Conservation (phyloP, 1,140 invertebrate genomes). For the Leptopilina clavipes region DNA sequence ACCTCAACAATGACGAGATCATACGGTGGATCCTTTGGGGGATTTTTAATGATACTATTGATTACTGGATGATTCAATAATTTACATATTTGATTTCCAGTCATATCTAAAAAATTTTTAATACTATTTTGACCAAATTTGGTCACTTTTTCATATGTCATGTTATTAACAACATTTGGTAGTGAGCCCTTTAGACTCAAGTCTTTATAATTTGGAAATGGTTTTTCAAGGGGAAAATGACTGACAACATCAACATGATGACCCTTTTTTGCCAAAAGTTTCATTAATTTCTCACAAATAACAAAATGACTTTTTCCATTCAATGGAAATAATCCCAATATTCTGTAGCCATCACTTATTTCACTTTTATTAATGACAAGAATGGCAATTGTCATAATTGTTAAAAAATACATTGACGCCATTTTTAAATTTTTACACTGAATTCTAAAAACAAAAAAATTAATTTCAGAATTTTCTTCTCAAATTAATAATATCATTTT, state of each 20-base stretch:
- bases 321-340: conserved; percentile 72
- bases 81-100: conserved; percentile 44
- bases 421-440: conserved; percentile 1
- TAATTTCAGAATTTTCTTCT: no score
- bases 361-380: background rate
- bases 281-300: conserved; percentile 73
- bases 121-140: background rate
- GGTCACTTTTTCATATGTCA: conserved; percentile 26
- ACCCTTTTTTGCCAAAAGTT: conserved; percentile 71
- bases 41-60: conserved; percentile 49
- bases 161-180: conserved; percentile 44
- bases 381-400: background rate
- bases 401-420: background rate
- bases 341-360: conserved; percentile 52
- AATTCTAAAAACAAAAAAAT: background rate
- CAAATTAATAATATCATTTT: no score
- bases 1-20: conserved; percentile 56
- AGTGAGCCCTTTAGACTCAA: conserved; percentile 64
- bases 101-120: conserved; percentile 26
- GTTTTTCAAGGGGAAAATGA: conserved; percentile 50
- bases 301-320: conserved; percentile 76
- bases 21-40: conserved; percentile 47
- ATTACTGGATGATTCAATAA: conserved; percentile 50
- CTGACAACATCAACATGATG: conserved; percentile 71
- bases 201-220: conserved; percentile 70